phyloP scores from a whole-genome alignment of 2,113 vertebrate species.

The Nyctibius bracteatus region DNA sequence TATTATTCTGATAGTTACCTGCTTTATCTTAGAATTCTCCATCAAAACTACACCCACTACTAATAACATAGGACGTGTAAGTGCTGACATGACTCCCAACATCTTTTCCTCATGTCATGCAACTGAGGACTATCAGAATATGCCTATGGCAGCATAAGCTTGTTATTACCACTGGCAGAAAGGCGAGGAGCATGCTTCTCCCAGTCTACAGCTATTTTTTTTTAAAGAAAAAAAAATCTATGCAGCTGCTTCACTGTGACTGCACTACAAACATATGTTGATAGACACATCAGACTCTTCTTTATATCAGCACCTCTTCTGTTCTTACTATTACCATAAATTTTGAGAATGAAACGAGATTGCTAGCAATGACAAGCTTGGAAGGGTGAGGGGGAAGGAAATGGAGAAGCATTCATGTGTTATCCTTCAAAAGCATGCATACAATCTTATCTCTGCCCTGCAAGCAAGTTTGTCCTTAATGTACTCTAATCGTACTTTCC shows the following conservation, averaged over 20 bases:
- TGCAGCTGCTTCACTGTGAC: not conserved
- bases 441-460: not conserved
- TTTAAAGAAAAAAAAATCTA: not conserved
- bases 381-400: not conserved
- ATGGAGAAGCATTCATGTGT: rapidly evolving
- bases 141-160: not conserved
- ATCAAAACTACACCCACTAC: not conserved
- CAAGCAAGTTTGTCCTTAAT: not conserved
- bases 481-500: not conserved
- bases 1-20: not conserved
- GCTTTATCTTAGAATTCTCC: not conserved
- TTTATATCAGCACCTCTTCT: not conserved
- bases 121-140: not conserved
- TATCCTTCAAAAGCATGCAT: not conserved
- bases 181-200: not conserved
- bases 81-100: not conserved
- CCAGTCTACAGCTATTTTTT: not conserved
- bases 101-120: not conserved
- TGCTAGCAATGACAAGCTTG: not conserved
- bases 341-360: not conserved
- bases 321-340: not conserved
- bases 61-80: not conserved
- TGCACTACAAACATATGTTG: not conserved
- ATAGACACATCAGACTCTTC: not conserved
- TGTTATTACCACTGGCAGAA: not conserved